Base-by-base conservation (phyloP, 1,140 invertebrate genomes). In the Cyclargus thomasi region DNA sequence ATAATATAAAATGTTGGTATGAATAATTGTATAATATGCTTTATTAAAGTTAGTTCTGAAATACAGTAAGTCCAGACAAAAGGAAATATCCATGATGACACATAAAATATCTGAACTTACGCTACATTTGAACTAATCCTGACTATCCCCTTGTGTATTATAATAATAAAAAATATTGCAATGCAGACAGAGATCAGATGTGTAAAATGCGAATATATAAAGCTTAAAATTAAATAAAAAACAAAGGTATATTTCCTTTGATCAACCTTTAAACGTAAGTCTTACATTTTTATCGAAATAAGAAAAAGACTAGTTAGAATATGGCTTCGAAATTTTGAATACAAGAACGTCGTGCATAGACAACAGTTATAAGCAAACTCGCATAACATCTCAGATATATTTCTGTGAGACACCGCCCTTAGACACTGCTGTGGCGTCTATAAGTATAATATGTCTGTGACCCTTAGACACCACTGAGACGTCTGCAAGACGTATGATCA, bases 301-400 rank as follows among this genome's bases (percentile, higher is more conserved):
- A 59, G 18, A 59, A 47, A 18, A 59, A 21, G 55, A 59, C 55
- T 59, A 59, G 55, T 18, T 59, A 20, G 21, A 59, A 59, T 59
- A 59, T 59, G 55, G 55, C 55, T 20, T 59, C 10, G 55, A 59
- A 59, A 18, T 7, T 20, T 20, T 21, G 18, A 59, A 59, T 20
- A 59, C 17, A 20, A 20, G 55, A 59, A 59, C n/a, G 18, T n/a
- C 1, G 6, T 20, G n/a, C 17, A 18, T 4, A 17, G 53, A 18
- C 53, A 2, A 17, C 14, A 55, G n/a, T 55, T 16, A 55, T n/a
- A n/a, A 17, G 6, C 53, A 17, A 55, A 16, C n/a, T 55, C 7
- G 53, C 18, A 55, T 17, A 55, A 55, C n/a, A 1, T 55, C 18
- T 55, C n/a, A n/a, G 18, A 55, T 55, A 55, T 18, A 55, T 16